Percentiles rank a stretch among this genome's conserved stretches.
Conservation (phyloP, 2,113 vertebrate genomes). For the Charadrius vociferus region DNA sequence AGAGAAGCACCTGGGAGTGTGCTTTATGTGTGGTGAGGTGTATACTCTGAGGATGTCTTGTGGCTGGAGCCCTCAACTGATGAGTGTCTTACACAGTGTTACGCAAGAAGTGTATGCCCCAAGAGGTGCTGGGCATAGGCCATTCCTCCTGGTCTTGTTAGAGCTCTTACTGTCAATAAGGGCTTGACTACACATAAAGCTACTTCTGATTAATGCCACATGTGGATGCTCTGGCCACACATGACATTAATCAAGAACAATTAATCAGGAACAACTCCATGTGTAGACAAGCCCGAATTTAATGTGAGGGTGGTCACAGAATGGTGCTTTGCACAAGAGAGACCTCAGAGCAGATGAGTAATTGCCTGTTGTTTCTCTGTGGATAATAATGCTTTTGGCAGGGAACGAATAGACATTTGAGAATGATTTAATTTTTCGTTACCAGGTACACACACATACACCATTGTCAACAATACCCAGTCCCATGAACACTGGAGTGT, state of each 20-base stretch:
- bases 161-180: background rate
- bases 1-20: background rate
- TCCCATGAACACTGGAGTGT: background rate
- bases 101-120: background rate
- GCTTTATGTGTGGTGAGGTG: background rate
- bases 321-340: background rate
- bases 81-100: background rate
- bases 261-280: conserved; percentile 19
- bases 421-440: conserved; percentile 15
- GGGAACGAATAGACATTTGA: background rate
- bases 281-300: conserved; percentile 40
- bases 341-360: conserved; percentile 12
- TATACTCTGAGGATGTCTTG: background rate
- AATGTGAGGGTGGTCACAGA: conserved; percentile 29
- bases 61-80: background rate
- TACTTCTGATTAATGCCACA: conserved; percentile 7
- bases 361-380: background rate
- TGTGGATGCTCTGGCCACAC: conserved; percentile 19
- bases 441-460: background rate
- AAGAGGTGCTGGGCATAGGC: background rate
- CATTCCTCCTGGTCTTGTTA: background rate
- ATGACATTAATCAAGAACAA: conserved; percentile 36
- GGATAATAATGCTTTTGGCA: background rate
- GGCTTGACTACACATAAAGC: background rate
- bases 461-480: background rate